Base-by-base conservation (phyloP, 2,113 vertebrate species). In the Solea solea region DNA sequence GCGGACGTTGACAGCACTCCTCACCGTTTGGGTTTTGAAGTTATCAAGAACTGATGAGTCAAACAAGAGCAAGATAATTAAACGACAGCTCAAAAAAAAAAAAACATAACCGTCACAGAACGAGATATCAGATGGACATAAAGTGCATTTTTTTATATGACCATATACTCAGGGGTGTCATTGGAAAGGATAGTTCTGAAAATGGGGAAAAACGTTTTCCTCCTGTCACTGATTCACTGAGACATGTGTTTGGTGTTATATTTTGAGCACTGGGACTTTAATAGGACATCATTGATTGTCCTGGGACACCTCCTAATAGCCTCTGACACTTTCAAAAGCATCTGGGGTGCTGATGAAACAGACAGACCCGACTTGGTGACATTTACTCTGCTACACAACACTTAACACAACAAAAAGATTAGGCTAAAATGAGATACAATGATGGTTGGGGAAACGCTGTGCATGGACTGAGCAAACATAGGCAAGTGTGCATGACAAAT, bases 1-100 rank as follows among this genome's bases (percentile, higher is more conserved):
- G 0, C 97, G 95, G 48, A 98, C 97, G 0, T 96, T 97, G 49
- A 98, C 97, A 0, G 95, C 90, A 11, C 93, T 97, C 83, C 96
- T 94, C 81, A 87, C 94, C 21, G 90, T 92, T 64, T 94, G 96
- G 6, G 73, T 94, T 92, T 94, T 94, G 85, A 96, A 93, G 89
- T 90, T 95, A 56, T 98, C 96, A 2, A 93, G 93, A 86, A 97
- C 97, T 98, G 89, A 54, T 75, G 61, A 83, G 83, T 86, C 69
- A 82, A 75, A 90, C 34, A 58, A 80, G 60, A 3, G 0, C 72
- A 78, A 48, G 4, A 1, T 13, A 52, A 66, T 58, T 41, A 74
- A 39, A 9, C 12, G 14, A 5, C 61, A 14, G 28, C 55, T 69
- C 7, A 21, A 65, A 13, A 7, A 10, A 13, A 7, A 10, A 10